Evolutionary conservation across 1,140 invertebrate genomes (phyloP), one percentile per base, ranked within the genome.

Genomic region (Habropoda laboriosa): DNA sequence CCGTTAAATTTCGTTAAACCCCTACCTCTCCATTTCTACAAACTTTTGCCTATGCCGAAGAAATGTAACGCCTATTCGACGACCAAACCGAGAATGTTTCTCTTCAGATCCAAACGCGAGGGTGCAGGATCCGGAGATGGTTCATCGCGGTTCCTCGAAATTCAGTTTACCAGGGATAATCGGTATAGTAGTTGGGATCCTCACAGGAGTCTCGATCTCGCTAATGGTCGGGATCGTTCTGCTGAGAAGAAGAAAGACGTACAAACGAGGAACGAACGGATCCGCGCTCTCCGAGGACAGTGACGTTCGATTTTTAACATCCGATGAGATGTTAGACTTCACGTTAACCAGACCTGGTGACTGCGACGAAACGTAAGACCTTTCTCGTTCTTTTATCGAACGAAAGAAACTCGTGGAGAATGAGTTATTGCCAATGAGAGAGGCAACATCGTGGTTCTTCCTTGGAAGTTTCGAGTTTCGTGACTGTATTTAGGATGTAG

Each of bases 251-350:
- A 86, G 83, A 32, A 87, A 90, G 72, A 89, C 89, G 21, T 92
- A 91, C 58, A 91, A 92, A 76, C 82, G 92, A 64, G 84, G 89
- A 18, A 79, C 84, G 3, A 90, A 87, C 60, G 83, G 88, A 7
- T 92, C 91, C 1, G 89, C 88, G 16, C 87, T 93, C 24, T 91
- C 91, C 1, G 93, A 93, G n/a, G 93, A 94, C 58, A 94, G 94
- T 73, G 94, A 94, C 73, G 94, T 95, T 0, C 88, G 94, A 68
- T 95, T 94, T 85, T 88, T 95, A 16, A 94, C 94, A 1, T 92
- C 92, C 2, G 94, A 94, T 64, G 94, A 95, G 83, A 87, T 93
- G 6, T 86, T 95, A 4, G 94, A 95, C 81, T 94, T 95, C 82
- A 93, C 89, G 80, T 70, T 94, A 16, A 93, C 93, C 2, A 92